phyloP scores from a whole-genome alignment of 2,888 invertebrate genomes.

The Heteropelma amictum region DNA sequence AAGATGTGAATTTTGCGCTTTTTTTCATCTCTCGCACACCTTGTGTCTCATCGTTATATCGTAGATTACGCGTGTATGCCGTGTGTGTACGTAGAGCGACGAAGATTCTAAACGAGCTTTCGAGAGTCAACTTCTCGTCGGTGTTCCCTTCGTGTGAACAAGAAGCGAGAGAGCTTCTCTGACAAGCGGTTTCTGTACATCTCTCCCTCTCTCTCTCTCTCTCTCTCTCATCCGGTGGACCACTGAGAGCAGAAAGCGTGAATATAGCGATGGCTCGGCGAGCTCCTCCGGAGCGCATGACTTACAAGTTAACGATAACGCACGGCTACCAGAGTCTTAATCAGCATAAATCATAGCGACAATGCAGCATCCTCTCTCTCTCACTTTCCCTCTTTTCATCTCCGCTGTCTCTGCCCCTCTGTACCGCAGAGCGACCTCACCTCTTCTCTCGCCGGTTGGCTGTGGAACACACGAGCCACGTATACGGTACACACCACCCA shows the following conservation, averaged over 20 bases:
- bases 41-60: conserved; percentile 4
- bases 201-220: conserved; percentile 21
- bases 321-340: conserved; percentile 75
- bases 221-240: conserved; percentile 20
- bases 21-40: too few relatives aligned
- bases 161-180: conserved; percentile 30
- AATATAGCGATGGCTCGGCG: conserved; percentile 52
- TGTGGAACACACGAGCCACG: conserved; percentile 22
- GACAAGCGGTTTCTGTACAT: conserved; percentile 34
- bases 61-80: too few relatives aligned
- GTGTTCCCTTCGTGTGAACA: conserved; percentile 17
- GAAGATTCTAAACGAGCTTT: conserved; percentile 21
- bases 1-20: background rate
- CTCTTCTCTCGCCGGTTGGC: conserved; percentile 7
- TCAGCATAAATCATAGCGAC: conserved; percentile 77
- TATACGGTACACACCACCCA: conserved; percentile 20
- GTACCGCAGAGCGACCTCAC: conserved; percentile 41
- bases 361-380: conserved; percentile 61
- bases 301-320: conserved; percentile 75
- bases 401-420: conserved; percentile 24
- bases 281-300: conserved; percentile 64
- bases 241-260: conserved; percentile 32
- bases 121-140: conserved; percentile 7
- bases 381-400: conserved; percentile 25
- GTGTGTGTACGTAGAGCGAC: too few relatives aligned